These are phyloP conservation scores for Chrysocyon brachyurus DNA, from an alignment of 2,797 vertebrate genomes.

Conservation along the genomic window DNA sequence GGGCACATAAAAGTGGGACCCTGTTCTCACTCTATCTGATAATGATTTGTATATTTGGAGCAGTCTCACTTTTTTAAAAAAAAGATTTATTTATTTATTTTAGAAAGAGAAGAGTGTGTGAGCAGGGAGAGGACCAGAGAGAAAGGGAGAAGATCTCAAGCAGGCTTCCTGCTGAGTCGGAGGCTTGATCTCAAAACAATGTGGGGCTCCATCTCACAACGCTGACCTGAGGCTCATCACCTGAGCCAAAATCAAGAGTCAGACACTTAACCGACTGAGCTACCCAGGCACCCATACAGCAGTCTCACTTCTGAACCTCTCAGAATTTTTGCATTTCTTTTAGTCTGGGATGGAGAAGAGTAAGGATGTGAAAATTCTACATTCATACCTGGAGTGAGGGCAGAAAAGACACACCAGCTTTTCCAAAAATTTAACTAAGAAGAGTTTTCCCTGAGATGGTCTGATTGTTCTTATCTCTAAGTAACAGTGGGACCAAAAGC, in stretches of 20 bases:
- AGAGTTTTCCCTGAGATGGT: neutral
- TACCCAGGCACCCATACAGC: neutral
- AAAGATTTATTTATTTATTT: neutral
- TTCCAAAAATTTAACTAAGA: neutral
- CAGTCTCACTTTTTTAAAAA: neutral
- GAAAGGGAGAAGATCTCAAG: neutral
- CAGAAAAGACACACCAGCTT: neutral
- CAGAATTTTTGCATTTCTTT: neutral
- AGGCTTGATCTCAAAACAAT: neutral
- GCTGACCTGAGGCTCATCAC: neutral
- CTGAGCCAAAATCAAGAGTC: neutral
- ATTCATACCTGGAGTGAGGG: neutral
- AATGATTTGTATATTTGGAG: neutral
- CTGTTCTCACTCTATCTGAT: neutral
- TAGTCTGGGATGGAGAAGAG: neutral
- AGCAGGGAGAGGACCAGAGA: neutral
- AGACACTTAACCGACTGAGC: neutral
- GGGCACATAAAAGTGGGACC: neutral
- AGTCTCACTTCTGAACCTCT: neutral
- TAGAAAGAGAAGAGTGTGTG: neutral
- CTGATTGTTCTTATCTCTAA: neutral
- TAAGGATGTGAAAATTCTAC: neutral
- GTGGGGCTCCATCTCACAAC: neutral
- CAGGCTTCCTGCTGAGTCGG: neutral
- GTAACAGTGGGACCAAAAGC: neutral